Evolutionary conservation across 2,888 invertebrate species (phyloP), one percentile per base, ranked within the genome.

Genomic region (Lampropteryx suffumata): DNA sequence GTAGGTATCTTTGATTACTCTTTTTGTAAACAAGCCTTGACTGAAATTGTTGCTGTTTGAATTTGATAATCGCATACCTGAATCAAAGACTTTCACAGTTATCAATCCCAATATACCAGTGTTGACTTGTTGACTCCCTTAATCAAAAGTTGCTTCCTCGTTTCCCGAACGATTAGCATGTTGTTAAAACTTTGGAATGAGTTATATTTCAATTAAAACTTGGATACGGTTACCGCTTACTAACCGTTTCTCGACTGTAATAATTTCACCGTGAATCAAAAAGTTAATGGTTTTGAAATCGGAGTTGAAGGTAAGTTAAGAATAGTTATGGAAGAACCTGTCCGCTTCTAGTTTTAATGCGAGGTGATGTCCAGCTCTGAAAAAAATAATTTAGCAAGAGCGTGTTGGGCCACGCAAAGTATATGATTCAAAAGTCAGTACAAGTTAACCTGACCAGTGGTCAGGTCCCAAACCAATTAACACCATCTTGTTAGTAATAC

Each of bases 131-230:
- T 57, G 56, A 56, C 40, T 51, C 12, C 35, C 39, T 48, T 52
- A 58, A 58, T 56, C 57, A 51, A 57, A 60, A 60, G 61, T 61
- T 55, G 50, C 55, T 48, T 51, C 47, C 36, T 37, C 28, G 36
- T 40, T 53, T 12, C 55, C 40, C 26, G 51, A 59, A 45, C 56
- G 52, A 58, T 59, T 61, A 56, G 47, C 62, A 57, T 57, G 52
- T 60, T 63, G 52, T 59, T 61, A 50, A 46, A 59, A 57, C 51
- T 59, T 64, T 28, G 49, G 48, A 56, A 45, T 52, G 57, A 60
- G 65, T 68, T 62, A 67, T 62, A 64, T 69, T 71, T 71, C 65
- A 72, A 75, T 75, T 69, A 69, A 64, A 73, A 73, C 62, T 71
- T 71, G 42, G 49, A 45, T 37, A 50, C 54, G 50, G 48, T 52